phyloP scores from a whole-genome alignment of 2,113 vertebrate genomes.

The Mastomys coucha region DNA sequence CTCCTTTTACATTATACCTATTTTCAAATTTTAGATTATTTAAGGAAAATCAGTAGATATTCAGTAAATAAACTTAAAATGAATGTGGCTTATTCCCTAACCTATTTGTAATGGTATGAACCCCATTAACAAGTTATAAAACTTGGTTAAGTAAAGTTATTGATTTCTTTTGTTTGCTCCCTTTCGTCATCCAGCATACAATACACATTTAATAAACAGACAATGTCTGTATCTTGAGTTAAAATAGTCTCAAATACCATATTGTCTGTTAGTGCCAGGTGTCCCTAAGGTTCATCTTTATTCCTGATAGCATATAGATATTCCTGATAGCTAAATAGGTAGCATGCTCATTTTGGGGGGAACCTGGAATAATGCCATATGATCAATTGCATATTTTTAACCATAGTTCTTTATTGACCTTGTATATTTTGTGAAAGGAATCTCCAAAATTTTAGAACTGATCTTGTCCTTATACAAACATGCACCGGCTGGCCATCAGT shows the following conservation, averaged over 20 bases:
- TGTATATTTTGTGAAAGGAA: neutral
- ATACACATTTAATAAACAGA: slow-evolving; percentile 6
- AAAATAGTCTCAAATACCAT: neutral
- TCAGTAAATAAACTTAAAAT: neutral
- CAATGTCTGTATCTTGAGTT: slow-evolving; percentile 24
- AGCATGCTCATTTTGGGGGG: neutral
- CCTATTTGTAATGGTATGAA: neutral
- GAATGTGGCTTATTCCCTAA: slow-evolving; percentile 28
- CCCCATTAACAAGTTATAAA: slow-evolving; percentile 32
- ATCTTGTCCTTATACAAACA: neutral
- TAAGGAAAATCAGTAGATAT: neutral
- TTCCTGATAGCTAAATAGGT: neutral
- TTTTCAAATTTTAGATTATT: neutral
- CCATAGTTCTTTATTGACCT: slow-evolving; percentile 14
- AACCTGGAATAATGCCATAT: neutral
- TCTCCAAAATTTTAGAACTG: slow-evolving; percentile 26
- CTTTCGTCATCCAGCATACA: neutral
- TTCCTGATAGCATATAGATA: slow-evolving; percentile 15
- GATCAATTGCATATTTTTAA: slow-evolving; percentile 19
- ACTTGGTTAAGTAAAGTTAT: slow-evolving; percentile 32
- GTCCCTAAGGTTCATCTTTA: slow-evolving; percentile 38
- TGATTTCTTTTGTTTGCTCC: slow-evolving; percentile 36
- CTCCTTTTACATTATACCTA: neutral
- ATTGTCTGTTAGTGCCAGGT: slow-evolving; percentile 34
- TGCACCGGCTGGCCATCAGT: neutral